Conservation (phyloP, 2,888 invertebrate genomes). For the Cetonia aurata region DNA sequence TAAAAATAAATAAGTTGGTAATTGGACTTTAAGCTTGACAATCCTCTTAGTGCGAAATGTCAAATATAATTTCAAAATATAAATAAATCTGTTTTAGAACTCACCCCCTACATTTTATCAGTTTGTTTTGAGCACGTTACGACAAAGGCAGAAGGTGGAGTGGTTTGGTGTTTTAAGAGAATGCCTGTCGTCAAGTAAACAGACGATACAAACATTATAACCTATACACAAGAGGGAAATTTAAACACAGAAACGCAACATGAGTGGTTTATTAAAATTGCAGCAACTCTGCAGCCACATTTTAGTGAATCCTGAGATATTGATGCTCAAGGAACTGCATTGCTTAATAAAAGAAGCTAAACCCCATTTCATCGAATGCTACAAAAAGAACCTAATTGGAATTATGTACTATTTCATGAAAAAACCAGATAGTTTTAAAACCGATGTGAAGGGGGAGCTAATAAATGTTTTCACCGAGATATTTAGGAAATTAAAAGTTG, state of each 20-base stretch:
- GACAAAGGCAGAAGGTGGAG: not conserved
- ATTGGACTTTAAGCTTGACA: not conserved
- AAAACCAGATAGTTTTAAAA: slow-evolving; percentile 58
- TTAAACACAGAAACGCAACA: slow-evolving; percentile 14
- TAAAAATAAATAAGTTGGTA: slow-evolving; percentile 4
- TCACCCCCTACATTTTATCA: slow-evolving; percentile 26
- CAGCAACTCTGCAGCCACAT: slow-evolving; percentile 17
- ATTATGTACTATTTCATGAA: slow-evolving; percentile 15
- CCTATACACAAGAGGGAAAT: slow-evolving; percentile 32
- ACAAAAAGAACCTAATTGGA: slow-evolving; percentile 12
- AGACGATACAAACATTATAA: slow-evolving; percentile 36
- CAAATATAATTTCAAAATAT: slow-evolving; percentile 1
- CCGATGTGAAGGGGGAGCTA: slow-evolving; percentile 68
- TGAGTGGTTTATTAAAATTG: slow-evolving; percentile 22
- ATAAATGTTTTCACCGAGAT: slow-evolving; percentile 69
- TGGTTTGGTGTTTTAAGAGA: not conserved
- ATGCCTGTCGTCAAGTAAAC: slow-evolving; percentile 21
- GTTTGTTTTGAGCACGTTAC: slow-evolving; percentile 19
- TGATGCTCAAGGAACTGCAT: slow-evolving; percentile 15
- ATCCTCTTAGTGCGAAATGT: not conserved
- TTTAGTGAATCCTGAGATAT: slow-evolving; percentile 18
- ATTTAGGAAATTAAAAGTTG: slow-evolving; percentile 68
- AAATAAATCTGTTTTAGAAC: not conserved
- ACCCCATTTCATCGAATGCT: slow-evolving; percentile 6
- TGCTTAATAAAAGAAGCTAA: not conserved